Percentiles rank a stretch among this genome's conserved stretches.
phyloP scores from a whole-genome alignment of 2,797 vertebrate species.

The Thamnophis elegans region DNA sequence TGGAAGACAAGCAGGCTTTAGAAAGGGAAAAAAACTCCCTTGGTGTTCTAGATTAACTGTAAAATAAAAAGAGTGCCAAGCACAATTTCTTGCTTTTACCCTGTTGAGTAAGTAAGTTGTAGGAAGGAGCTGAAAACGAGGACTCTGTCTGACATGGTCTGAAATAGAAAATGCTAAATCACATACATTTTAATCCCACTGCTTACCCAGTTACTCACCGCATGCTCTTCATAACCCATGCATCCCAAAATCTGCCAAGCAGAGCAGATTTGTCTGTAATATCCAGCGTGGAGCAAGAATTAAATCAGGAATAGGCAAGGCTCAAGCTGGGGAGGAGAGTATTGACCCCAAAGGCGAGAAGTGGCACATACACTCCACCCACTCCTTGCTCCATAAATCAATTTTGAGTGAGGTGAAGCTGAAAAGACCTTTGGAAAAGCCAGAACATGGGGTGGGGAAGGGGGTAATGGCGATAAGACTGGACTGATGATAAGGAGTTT shows the following conservation, averaged over 20 bases:
- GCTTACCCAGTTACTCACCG: background rate
- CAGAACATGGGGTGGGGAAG: constrained; percentile 2
- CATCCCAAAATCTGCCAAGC: constrained; percentile 20
- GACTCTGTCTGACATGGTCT: background rate
- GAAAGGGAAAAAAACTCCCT: constrained; percentile 1
- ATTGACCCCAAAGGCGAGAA: constrained; percentile 3
- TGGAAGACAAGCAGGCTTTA: background rate
- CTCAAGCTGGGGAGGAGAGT: background rate
- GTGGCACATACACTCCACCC: background rate
- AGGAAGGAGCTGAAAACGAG: background rate
- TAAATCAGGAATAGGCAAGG: background rate
- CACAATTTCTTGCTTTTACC: background rate
- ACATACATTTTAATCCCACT: background rate
- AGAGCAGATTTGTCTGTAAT: background rate
- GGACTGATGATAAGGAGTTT: constrained; percentile 44
- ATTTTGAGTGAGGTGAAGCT: constrained; percentile 39
- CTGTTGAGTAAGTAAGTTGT: background rate
- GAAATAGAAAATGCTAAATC: background rate
- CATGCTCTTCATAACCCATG: background rate
- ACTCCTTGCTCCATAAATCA: constrained; percentile 29
- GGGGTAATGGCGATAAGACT: background rate
- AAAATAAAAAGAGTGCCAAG: background rate
- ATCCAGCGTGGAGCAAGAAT: background rate
- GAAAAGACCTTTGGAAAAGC: constrained; percentile 54
- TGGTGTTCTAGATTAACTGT: background rate